These are phyloP conservation scores for Microtus montanus DNA, from an alignment of 2,113 vertebrate genomes.

Conservation along the genomic window DNA sequence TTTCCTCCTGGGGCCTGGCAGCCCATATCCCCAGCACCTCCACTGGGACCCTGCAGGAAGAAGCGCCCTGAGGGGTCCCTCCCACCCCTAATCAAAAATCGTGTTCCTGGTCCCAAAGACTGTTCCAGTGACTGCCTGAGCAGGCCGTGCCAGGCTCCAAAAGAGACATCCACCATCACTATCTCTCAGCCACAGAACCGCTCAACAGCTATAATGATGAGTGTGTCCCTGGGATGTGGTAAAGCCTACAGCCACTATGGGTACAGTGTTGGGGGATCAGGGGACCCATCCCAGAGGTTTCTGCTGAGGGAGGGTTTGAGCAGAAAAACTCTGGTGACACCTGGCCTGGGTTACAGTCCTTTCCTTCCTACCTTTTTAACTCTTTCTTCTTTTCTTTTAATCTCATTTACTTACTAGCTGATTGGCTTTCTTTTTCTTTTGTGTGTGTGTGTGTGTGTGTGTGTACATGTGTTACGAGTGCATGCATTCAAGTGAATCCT, in stretches of 20 bases:
- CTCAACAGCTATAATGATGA: neutral
- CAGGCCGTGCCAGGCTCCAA: neutral
- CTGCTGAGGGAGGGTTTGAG: neutral
- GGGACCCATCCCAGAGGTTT: neutral
- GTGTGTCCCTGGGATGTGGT: neutral
- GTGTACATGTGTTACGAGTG: rapidly evolving
- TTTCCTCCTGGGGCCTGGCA: slow-evolving; percentile 37
- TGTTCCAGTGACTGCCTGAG: neutral
- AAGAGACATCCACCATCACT: neutral
- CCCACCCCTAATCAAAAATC: neutral
- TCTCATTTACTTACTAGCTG: neutral
- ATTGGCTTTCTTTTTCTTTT: neutral
- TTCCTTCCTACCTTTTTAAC: rapidly evolving
- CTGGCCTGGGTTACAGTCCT: neutral
- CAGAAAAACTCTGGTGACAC: too few species aligned
- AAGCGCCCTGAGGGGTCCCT: neutral
- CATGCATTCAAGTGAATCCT: neutral
- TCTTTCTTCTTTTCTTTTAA: neutral
- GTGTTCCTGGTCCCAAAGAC: neutral
- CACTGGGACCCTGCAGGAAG: neutral
- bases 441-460: neutral
- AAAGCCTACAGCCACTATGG: neutral
- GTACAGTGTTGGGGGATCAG: neutral
- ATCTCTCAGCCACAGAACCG: neutral
- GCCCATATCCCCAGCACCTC: neutral